Evolutionary conservation across 2,113 vertebrate genomes (phyloP).

Genomic region (Trichechus manatus): DNA sequence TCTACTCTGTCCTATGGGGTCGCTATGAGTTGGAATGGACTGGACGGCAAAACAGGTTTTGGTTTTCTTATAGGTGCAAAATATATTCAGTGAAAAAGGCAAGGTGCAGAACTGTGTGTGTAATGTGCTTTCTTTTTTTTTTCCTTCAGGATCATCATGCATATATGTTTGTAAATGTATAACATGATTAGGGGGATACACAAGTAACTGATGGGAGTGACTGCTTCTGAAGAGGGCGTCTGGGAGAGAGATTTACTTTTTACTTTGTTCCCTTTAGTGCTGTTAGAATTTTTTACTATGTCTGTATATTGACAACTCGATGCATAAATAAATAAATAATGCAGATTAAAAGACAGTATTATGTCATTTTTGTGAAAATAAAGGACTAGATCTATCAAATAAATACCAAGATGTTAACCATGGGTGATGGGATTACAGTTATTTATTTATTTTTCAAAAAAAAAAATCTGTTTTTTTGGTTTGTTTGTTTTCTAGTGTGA

Average conservation of each 20-base stretch:
- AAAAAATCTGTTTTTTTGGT: neutral
- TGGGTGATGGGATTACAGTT: neutral
- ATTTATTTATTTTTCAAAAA: neutral
- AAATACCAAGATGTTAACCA: neutral
- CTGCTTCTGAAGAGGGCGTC: neutral
- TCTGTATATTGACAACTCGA: neutral
- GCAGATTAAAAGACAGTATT: neutral
- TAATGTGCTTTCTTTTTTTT: neutral
- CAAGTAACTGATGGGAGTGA: neutral
- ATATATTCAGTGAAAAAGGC: neutral
- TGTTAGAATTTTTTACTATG: conserved; percentile 21
- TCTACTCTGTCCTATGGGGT: too few relatives aligned
- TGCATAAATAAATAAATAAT: neutral
- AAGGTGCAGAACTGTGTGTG: neutral
- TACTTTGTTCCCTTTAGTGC: neutral
- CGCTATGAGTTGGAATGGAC: too few relatives aligned
- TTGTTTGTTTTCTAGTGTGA: conserved; percentile 39
- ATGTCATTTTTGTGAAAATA: conserved; percentile 46
- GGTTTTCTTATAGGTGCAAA: neutral
- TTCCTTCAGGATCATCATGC: neutral
- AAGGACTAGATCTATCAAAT: neutral
- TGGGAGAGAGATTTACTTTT: neutral
- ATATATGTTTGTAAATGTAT: neutral
- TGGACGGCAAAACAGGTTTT: too few relatives aligned
- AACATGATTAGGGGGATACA: neutral